phyloP scores from a whole-genome alignment of 2,797 vertebrate genomes.

The Parotocinclus haroldoi region DNA sequence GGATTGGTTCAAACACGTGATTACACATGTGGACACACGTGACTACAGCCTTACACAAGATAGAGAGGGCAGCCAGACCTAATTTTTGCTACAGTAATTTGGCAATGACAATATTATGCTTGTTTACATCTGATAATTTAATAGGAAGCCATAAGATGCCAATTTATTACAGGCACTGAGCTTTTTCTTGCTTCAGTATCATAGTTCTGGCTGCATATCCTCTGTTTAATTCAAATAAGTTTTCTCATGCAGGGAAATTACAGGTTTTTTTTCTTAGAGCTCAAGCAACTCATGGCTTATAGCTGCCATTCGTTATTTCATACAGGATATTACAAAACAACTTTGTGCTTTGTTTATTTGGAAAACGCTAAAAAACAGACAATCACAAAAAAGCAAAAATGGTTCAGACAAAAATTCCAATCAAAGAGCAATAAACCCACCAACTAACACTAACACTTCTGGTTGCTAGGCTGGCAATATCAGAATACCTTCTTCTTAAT shows the following conservation, averaged over 20 bases:
- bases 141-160: no score
- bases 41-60: no score
- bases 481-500: slow-evolving; percentile 6
- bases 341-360: slow-evolving; percentile 10
- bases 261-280: slow-evolving; percentile 8
- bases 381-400: neutral
- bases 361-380: neutral
- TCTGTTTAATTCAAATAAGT: slow-evolving; percentile 4
- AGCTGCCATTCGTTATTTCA: slow-evolving; percentile 8
- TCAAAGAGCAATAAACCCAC: slow-evolving; percentile 9
- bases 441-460: neutral
- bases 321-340: neutral
- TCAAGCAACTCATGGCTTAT: slow-evolving; percentile 2
- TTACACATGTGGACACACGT: no score
- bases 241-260: slow-evolving; percentile 29
- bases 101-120: no score
- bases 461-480: neutral
- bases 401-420: slow-evolving; percentile 3
- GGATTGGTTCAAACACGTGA: no score
- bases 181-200: no score
- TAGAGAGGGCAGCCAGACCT: no score
- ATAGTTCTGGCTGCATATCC: neutral
- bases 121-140: no score
- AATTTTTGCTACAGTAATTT: no score
- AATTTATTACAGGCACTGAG: no score